phyloP scores from a whole-genome alignment of 2,113 vertebrate genomes.

The Suricata suricatta region DNA sequence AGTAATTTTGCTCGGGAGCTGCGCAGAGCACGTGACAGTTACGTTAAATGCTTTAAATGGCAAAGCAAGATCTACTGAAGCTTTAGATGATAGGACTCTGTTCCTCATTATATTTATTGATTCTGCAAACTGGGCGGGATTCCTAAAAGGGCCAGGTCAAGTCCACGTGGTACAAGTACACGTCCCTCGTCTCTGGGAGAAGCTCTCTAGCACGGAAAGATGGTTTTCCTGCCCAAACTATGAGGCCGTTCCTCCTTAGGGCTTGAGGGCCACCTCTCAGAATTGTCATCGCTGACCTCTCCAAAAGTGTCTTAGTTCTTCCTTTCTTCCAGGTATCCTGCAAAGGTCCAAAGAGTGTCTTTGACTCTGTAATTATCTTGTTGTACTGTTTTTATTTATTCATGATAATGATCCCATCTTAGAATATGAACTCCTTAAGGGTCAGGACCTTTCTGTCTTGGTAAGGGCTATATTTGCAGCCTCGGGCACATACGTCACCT shows the following conservation, averaged over 20 bases:
- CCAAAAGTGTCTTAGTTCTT: neutral
- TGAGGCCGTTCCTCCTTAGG: neutral
- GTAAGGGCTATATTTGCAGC: neutral
- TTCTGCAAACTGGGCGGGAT: neutral
- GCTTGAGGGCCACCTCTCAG: neutral
- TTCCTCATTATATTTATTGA: neutral
- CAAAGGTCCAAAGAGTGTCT: neutral
- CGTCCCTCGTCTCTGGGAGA: neutral
- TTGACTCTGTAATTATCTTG: neutral
- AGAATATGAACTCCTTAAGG: neutral
- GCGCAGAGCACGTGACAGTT: neutral
- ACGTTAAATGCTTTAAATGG: neutral
- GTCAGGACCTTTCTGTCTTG: neutral
- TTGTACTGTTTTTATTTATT: neutral
- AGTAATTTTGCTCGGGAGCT: neutral
- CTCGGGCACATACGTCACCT: neutral
- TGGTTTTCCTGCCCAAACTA: neutral
- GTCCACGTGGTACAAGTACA: neutral
- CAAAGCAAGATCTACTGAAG: neutral
- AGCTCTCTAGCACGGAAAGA: neutral
- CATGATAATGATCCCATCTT: neutral
- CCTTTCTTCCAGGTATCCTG: neutral
- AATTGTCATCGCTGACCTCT: neutral
- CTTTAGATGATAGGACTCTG: neutral
- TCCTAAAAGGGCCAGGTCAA: neutral